Evolutionary conservation across 2,888 invertebrate genomes (phyloP), one percentile per base, ranked within the genome.

Genomic region (Acholoe squamosa): DNA sequence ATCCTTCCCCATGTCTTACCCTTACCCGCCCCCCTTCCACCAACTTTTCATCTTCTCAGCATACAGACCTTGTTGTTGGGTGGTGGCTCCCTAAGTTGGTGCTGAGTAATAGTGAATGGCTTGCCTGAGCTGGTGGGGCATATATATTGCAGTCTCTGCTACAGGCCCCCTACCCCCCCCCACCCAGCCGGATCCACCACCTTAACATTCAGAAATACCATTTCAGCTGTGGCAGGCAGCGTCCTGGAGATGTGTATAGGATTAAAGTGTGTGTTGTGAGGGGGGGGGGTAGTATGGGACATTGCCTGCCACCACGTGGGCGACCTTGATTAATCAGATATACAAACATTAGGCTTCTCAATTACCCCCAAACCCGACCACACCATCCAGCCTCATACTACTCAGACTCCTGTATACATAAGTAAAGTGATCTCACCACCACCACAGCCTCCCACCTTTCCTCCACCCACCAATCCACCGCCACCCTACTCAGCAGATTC

Each of bases 371-470:
- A 3, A 61, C n/a, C 61, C n/a, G 3, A n/a, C 61, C n/a, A 43
- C 43, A 61, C 1, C n/a, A 61, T 61, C 61, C 61, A n/a, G 7
- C 61, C 61, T 61, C 12, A 19, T n/a, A n/a, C 61, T 0, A 10
- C 80, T 10, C 43, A 16, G 80, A n/a, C 43, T 43, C 34, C 80
- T 80, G 80, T 80, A 80, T 80, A 80, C 80, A 80, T 80, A 80
- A 80, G 80, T 80, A 80, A 80, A 34, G 33, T 43, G 34, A 80
- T 80, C 43, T 43, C 33, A 33, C 16, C 76, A 7, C 76, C 16
- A 14, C 10, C 31, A 76, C 76, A 28, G 28, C 16, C 76, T 31
- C 76, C 76, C 25, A 7, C 25, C 28, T 31, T n/a, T n/a, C n/a
- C n/a, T n/a, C n/a, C n/a, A n/a, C n/a, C n/a, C 76, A 25, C 76